Evolutionary conservation across 2,797 vertebrate species (phyloP).

Genomic region (Synaphobranchus kaupii): DNA sequence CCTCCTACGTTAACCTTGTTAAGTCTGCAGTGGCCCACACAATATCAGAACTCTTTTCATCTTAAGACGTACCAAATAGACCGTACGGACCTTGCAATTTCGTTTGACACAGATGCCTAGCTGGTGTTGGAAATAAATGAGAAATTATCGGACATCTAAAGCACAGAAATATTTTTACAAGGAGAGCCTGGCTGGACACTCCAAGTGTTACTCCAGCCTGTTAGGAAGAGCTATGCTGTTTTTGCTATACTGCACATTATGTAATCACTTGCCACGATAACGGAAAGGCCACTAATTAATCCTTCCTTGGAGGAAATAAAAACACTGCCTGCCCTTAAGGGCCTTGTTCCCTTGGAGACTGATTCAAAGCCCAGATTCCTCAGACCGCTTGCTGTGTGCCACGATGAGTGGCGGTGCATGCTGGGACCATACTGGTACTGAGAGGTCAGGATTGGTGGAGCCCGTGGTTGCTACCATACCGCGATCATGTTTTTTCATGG

Average conservation of each 20-base stretch:
- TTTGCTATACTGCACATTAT: background rate
- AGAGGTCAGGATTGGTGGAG: background rate
- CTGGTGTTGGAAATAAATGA: background rate
- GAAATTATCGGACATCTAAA: background rate
- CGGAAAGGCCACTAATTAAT: conserved; percentile 4
- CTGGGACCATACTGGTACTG: background rate
- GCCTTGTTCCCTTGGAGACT: conserved; percentile 7
- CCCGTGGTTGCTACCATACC: background rate
- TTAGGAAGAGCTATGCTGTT: conserved; percentile 4
- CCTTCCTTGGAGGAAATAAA: background rate
- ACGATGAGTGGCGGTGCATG: background rate
- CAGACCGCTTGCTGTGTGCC: background rate
- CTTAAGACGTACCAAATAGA: background rate
- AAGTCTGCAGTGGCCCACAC: background rate
- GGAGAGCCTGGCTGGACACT: background rate
- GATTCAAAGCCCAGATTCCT: conserved; percentile 3
- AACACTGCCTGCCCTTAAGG: conserved; percentile 4
- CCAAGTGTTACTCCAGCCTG: background rate
- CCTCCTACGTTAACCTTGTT: background rate
- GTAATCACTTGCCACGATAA: conserved; percentile 3
- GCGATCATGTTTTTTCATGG: background rate
- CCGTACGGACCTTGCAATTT: background rate
- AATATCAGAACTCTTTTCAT: background rate
- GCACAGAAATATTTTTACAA: background rate
- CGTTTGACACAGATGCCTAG: background rate